A percentile compares a stretch with the other conserved stretches of the same genome.
These are phyloP conservation scores for Prosopocoilus inquinatus DNA, from an alignment of 2,888 invertebrate species.

Conservation along the genomic window DNA sequence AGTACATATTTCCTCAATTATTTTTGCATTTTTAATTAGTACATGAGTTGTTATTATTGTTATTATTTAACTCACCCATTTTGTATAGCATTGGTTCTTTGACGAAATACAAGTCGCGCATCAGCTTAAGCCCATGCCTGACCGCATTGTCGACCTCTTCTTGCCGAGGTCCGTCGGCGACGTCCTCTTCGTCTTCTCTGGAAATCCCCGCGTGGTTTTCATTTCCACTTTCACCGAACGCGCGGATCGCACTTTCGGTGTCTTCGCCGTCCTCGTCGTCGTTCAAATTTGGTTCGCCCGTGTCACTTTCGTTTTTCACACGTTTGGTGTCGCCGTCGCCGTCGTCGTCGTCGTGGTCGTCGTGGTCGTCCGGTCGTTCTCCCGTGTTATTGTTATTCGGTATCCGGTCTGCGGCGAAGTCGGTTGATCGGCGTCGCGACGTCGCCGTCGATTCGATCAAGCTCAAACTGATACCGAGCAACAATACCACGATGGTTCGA, in stretches of 20 bases:
- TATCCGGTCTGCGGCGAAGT: no score
- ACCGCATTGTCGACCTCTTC: conserved; percentile 64
- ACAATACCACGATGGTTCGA: conserved; percentile 17
- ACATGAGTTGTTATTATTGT: no score
- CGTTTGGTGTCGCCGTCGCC: background rate
- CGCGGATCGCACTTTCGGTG: conserved; percentile 8
- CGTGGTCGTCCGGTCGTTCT: conserved; percentile 8
- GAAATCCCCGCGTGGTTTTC: no score
- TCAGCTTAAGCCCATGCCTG: conserved; percentile 64
- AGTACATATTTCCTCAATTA: no score
- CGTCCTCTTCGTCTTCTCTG: conserved; percentile 7
- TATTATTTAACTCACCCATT: conserved; percentile 56
- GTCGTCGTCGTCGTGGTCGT: conserved; percentile 9
- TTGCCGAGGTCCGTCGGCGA: conserved; percentile 24
- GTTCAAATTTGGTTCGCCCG: conserved; percentile 12
- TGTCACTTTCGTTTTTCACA: conserved; percentile 8
- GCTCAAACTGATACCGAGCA: conserved; percentile 18
- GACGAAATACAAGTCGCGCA: conserved; percentile 63
- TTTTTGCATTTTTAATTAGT: no score
- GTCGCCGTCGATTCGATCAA: background rate
- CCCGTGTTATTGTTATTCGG: background rate
- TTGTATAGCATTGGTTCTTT: conserved; percentile 61
- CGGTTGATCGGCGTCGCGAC: no score
- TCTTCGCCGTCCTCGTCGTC: conserved; percentile 14
- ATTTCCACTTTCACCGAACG: conserved; percentile 1